Base-by-base conservation (phyloP, 2,797 vertebrate species). In the Karalla daura region DNA sequence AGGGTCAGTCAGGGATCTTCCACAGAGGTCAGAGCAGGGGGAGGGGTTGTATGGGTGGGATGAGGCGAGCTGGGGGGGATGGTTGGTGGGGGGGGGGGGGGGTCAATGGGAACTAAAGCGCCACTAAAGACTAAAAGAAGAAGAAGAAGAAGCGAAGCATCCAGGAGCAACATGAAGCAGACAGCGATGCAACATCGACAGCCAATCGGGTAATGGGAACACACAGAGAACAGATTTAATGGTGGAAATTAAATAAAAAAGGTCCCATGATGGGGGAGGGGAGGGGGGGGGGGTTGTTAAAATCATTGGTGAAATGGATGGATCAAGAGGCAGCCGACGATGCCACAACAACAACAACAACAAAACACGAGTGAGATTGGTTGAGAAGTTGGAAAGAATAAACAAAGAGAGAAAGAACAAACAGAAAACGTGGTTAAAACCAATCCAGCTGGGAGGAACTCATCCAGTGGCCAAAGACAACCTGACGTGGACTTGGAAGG, bases 341-440 rank as follows among this genome's bases (percentile, higher is more conserved):
- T 15, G 25, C 47, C 54, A 61, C 54, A 69, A 23, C n/a, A n/a
- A n/a, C n/a, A n/a, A n/a, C n/a, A n/a, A n/a, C n/a, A n/a, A n/a
- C n/a, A 50, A 49, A 58, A 81, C 17, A n/a, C n/a, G n/a, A 54
- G 71, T 76, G 78, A 82, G 80, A 73, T 64, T 85, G 83, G n/a
- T n/a, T n/a, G n/a, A n/a, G n/a, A 88, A 80, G 60, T 79, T 85
- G 76, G 76, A 87, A 65, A 90, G 90, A 91, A 87, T 75, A 83
- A 85, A 79, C n/a, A n/a, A 84, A 83, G 88, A 84, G 91, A 89
- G 89, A 93, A 83, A 91, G 85, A 87, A 84, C 63, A 91, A 75
- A 92, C 52, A 88, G 82, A 88, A 83, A 86, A 82, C 62, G 77
- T 87, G 73, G 75, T 93, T 91, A 93, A 82, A 88, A 91, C 71